Evolutionary conservation across 2,113 vertebrate species (phyloP).

Genomic region (Passer domesticus): DNA sequence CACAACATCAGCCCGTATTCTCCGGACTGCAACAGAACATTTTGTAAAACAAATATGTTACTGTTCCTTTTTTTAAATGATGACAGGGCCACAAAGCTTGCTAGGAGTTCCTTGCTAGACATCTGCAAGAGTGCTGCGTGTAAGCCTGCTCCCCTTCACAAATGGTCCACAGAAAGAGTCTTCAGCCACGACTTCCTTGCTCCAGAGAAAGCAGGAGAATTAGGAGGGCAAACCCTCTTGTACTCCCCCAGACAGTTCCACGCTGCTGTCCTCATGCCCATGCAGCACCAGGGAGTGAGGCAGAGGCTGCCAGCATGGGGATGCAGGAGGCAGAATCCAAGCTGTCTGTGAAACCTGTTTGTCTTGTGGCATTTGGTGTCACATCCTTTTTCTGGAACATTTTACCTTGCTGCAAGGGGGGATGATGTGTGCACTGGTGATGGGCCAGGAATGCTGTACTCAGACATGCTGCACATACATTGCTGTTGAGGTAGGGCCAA

Average conservation of each 20-base stretch:
- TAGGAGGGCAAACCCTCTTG: neutral
- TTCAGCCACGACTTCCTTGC: neutral
- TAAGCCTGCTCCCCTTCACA: neutral
- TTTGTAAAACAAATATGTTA: neutral
- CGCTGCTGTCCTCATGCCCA: fast-evolving
- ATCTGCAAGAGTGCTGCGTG: neutral
- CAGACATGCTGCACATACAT: fast-evolving
- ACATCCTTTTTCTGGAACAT: neutral
- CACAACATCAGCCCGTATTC: neutral
- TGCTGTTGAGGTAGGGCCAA: neutral
- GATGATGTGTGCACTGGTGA: fast-evolving
- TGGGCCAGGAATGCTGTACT: neutral
- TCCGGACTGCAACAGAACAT: neutral
- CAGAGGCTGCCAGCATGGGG: neutral
- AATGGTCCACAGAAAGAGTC: neutral
- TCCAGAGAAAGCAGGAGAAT: neutral
- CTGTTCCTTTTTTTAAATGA: neutral
- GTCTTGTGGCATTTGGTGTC: neutral
- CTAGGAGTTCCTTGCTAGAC: neutral
- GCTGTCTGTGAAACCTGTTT: neutral
- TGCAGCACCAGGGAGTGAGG: neutral
- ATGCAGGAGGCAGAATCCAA: neutral
- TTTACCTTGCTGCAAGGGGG: neutral
- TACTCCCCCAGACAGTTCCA: neutral
- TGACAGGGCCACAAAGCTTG: neutral